Conservation (phyloP, 2,113 vertebrate species). For the Phoenicopterus ruber region DNA sequence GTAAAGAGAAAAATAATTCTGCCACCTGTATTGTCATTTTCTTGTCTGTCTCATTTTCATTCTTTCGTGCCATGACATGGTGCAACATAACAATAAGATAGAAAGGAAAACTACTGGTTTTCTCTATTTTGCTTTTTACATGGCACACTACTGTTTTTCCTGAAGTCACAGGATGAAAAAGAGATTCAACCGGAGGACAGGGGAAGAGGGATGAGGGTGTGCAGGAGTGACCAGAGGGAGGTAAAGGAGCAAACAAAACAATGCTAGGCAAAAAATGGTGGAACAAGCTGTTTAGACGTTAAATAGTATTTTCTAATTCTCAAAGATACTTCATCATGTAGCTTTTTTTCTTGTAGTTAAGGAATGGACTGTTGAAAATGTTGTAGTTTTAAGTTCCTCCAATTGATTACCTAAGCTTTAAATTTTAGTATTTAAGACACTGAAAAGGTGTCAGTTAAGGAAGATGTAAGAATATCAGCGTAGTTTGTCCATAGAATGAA, state of each 20-base stretch:
- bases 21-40: conserved; percentile 35
- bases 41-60: conserved; percentile 35
- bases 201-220: not conserved
- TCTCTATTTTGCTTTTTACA: not conserved
- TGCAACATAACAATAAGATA: not conserved
- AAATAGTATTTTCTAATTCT: not conserved
- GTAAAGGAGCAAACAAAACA: not conserved
- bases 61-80: conserved; percentile 1
- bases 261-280: not conserved
- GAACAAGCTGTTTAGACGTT: not conserved
- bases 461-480: not conserved
- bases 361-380: not conserved
- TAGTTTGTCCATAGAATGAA: not conserved
- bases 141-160: not conserved
- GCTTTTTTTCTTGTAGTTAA: not conserved
- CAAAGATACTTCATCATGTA: not conserved
- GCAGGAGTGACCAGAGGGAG: not conserved
- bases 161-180: not conserved
- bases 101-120: not conserved
- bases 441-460: not conserved
- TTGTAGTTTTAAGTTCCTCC: not conserved
- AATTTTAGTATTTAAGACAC: not conserved
- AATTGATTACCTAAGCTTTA: not conserved
- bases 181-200: not conserved
- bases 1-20: conserved; percentile 43